phyloP scores from a whole-genome alignment of 2,113 vertebrate species.

The Eclectus roratus region DNA sequence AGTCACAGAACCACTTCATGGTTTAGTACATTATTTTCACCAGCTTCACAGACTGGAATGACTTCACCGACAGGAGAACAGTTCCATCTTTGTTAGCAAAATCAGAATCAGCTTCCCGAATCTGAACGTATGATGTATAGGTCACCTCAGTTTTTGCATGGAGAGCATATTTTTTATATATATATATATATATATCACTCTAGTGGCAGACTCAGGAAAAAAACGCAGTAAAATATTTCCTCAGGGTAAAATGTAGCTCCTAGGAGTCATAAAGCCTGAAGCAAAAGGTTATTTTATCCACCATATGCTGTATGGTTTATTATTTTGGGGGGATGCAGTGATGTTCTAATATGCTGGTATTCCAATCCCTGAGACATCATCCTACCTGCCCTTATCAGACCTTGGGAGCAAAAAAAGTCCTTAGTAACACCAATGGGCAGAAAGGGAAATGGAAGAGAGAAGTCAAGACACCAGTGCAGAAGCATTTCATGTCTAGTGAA shows the following conservation, averaged over 20 bases:
- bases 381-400: conserved; percentile 5
- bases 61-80: neutral
- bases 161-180: neutral
- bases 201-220: conserved; percentile 3
- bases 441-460: neutral
- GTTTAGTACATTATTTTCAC: neutral
- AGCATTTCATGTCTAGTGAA: neutral
- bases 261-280: conserved; percentile 51
- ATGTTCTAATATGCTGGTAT: neutral
- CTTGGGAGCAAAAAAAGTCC: neutral
- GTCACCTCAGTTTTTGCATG: conserved; percentile 27
- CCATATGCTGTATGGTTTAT: conserved; percentile 29
- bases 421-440: neutral
- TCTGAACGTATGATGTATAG: neutral
- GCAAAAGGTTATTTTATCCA: conserved; percentile 61
- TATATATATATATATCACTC: conserved; percentile 17
- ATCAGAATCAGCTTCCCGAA: neutral
- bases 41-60: neutral
- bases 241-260: conserved; percentile 60
- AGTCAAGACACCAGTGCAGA: conserved; percentile 2
- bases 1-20: neutral
- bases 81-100: neutral
- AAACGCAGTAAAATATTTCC: conserved; percentile 62
- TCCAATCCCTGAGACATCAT: neutral
- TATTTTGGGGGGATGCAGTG: neutral